Conservation (phyloP, 1,140 invertebrate species). For the Saccostrea echinata region DNA sequence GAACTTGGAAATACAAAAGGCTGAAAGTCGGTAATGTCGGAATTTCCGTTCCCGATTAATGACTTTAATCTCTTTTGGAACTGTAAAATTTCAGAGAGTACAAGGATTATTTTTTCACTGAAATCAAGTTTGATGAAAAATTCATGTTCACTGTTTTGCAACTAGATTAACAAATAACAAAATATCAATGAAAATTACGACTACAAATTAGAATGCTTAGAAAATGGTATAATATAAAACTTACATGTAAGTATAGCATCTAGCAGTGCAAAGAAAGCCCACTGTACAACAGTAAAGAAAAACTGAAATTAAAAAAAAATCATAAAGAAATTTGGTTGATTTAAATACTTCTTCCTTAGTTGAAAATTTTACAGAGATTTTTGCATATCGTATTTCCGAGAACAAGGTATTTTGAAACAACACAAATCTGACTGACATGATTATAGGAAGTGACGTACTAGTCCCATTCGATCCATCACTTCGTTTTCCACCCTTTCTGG, state of each 20-base stretch:
- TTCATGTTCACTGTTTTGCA: no score
- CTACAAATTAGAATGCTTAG: no score
- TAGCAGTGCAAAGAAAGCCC: conserved; percentile 63
- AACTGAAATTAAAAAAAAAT: conserved; percentile 56
- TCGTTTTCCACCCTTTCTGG: conserved; percentile 51
- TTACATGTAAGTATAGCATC: conserved; percentile 64
- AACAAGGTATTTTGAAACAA: not conserved
- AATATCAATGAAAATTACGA: no score
- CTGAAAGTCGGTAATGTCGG: conserved; percentile 55
- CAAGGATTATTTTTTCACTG: not conserved
- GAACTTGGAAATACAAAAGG: conserved; percentile 63
- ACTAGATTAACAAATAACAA: no score
- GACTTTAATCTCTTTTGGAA: conserved; percentile 65
- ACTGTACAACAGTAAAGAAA: conserved; percentile 65
- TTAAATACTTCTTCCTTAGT: not conserved
- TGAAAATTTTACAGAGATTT: not conserved
- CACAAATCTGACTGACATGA: not conserved
- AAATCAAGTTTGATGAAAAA: not conserved
- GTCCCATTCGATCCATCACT: conserved; percentile 51
- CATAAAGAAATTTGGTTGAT: not conserved
- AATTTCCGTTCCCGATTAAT: conserved; percentile 56
- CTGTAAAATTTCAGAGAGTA: conserved; percentile 40
- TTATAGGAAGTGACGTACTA: conserved; percentile 44
- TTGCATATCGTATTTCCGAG: no score
- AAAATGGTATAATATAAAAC: not conserved